Base-by-base conservation (phyloP, 1,140 invertebrate genomes). In the Mamestra configurata region DNA sequence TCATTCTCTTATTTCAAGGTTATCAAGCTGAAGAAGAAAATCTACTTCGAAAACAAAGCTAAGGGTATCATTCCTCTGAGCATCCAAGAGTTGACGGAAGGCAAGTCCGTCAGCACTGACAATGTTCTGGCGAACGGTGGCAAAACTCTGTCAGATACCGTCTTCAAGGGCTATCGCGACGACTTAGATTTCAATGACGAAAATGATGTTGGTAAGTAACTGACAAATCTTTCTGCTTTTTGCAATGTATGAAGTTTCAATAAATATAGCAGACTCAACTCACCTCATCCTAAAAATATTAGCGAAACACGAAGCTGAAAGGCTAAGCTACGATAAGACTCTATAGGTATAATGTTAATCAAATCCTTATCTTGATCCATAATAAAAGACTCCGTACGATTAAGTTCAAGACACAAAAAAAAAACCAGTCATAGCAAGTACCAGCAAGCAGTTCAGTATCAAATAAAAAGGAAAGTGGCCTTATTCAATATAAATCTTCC, bases 121-220 rank as follows among this genome's bases (percentile, higher is more conserved):
- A 86, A 87, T 76, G 88, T 80, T 31, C 77, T 89, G 35, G 84
- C 87, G 22, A 91, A 91, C 80, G 80, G 84, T 37, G 68, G 53
- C 15, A 93, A 93, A 83, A 90, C 90, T 4, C 92, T 95, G 53
- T 89, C 91, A 64, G 90, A 95, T 73, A 88, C 89, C 7, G 89
- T 93, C 11, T 94, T 94, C 68, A 93, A 93, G 78, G 96, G 96
- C 8, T 92, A 97, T 0, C 95, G 96, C 18, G 97, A 97, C 82
- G 97, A 97, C 93, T 93, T 97, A 11, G 97, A 97, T 82, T 96
- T 97, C 11, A 96, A 97, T 80, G 97, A 97, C 86, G 97, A 97
- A 82, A 97, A 97, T 83, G 97, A 97, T 86, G 92, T 97, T 61
- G 96, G 96, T 96, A 85, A 94, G 94, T 82, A 82, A 20, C 7